Conservation (phyloP, 1,140 invertebrate species). For the Lordiphosa mommai region DNA sequence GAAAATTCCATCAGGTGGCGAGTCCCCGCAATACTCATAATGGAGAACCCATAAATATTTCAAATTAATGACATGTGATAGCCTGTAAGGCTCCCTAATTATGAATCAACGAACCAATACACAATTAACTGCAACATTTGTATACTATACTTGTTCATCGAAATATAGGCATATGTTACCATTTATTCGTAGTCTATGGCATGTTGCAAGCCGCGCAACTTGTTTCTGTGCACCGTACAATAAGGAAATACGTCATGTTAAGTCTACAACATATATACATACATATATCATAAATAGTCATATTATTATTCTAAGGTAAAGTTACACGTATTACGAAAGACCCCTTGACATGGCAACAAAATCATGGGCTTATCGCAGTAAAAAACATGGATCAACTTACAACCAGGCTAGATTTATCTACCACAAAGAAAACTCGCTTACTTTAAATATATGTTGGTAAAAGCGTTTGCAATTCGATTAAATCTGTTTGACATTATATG, state of each 20-base stretch:
- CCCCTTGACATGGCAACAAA: too few species aligned
- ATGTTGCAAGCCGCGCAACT: conserved; percentile 41
- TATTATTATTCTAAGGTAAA: too few species aligned
- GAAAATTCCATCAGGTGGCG: conserved; percentile 75
- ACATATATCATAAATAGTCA: neutral
- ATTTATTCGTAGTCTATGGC: conserved; percentile 16
- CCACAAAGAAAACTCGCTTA: too few species aligned
- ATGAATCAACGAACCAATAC: conserved; percentile 46
- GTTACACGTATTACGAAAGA: too few species aligned
- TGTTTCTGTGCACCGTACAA: conserved; percentile 39
- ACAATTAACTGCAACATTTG: conserved; percentile 33
- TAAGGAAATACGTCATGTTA: conserved; percentile 14
- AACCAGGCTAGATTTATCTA: too few species aligned
- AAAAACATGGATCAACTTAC: too few species aligned
- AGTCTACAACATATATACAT: neutral
- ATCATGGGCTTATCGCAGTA: too few species aligned
- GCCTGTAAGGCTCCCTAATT: conserved; percentile 67
- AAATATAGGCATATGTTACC: conserved; percentile 23
- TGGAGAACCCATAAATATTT: conserved; percentile 10
- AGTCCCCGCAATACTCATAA: conserved; percentile 75
- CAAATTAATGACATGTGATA: conserved; percentile 63
- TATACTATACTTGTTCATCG: conserved; percentile 25
- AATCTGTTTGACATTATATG: too few species aligned
- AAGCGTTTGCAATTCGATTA: too few species aligned
- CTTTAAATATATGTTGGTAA: too few species aligned